Evolutionary conservation across 2,113 vertebrate species (phyloP).

Genomic region (Campylorhamphus procurvoides): DNA sequence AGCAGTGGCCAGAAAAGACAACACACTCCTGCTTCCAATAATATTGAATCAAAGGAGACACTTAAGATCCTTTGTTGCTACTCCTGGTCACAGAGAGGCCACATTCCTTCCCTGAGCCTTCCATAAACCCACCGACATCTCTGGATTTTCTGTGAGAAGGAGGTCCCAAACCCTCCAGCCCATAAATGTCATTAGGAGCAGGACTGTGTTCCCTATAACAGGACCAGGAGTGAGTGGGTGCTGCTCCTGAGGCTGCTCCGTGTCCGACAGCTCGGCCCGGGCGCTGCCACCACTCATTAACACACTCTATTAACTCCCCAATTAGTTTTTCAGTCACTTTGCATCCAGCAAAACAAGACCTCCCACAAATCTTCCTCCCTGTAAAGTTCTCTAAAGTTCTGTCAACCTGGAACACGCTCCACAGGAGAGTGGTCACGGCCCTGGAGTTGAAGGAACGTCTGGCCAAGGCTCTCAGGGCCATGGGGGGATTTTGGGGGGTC

Average conservation of each 20-base stretch:
- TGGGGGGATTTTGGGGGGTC: not conserved
- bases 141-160: not conserved
- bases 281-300: not conserved
- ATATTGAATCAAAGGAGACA: not conserved
- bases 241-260: not conserved
- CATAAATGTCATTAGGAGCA: not conserved
- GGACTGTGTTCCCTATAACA: not conserved
- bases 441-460: rapidly evolving
- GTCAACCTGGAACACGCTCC: not conserved
- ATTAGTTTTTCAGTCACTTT: not conserved
- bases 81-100: not conserved
- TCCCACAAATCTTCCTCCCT: not conserved
- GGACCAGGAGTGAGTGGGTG: not conserved
- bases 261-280: not conserved
- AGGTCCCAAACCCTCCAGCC: not conserved
- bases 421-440: not conserved
- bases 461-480: not conserved
- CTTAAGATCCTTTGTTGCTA: constrained; percentile 2
- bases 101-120: constrained; percentile 5
- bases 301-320: not conserved
- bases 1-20: not conserved
- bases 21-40: not conserved
- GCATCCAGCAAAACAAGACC: not conserved
- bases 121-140: not conserved
- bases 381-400: not conserved